Conservation (phyloP, 2,797 vertebrate species). For the Xyrichtys novacula region DNA sequence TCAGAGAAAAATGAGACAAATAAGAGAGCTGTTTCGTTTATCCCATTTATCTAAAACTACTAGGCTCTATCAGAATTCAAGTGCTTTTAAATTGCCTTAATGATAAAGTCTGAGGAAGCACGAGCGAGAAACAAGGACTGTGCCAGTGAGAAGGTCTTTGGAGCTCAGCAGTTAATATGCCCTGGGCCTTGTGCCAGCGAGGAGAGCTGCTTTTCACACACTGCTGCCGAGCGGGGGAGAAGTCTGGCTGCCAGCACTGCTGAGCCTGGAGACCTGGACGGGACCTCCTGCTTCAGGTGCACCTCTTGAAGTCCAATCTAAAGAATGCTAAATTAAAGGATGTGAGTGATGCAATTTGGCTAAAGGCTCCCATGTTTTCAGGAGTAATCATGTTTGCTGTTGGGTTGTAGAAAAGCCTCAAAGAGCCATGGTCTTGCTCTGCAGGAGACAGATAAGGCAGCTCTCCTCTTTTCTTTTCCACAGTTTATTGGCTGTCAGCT, state of each 20-base stretch:
- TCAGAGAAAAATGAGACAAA: slow-evolving; percentile 45
- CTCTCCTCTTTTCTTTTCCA: slow-evolving; percentile 46
- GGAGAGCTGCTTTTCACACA: slow-evolving; percentile 43
- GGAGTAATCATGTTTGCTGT: slow-evolving; percentile 55
- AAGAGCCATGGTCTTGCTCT: slow-evolving; percentile 54
- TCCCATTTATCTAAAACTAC: slow-evolving; percentile 69
- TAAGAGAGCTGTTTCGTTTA: slow-evolving; percentile 54
- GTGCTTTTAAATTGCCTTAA: slow-evolving; percentile 70
- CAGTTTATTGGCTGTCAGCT: slow-evolving; percentile 60
- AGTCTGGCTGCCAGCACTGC: slow-evolving; percentile 14
- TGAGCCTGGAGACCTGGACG: slow-evolving; percentile 34
- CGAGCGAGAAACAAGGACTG: slow-evolving; percentile 22
- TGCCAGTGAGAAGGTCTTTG: slow-evolving; percentile 56
- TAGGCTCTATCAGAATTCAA: slow-evolving; percentile 58
- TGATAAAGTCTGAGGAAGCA: slow-evolving; percentile 68
- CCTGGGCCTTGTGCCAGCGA: slow-evolving; percentile 59
- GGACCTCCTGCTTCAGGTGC: slow-evolving; percentile 25
- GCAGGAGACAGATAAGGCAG: slow-evolving; percentile 69
- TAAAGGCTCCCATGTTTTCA: slow-evolving; percentile 54
- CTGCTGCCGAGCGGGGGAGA: slow-evolving; percentile 35
- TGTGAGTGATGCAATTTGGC: slow-evolving; percentile 33
- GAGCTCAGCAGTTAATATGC: slow-evolving; percentile 69
- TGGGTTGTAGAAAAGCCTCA: slow-evolving; percentile 34
- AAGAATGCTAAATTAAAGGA: slow-evolving; percentile 56
- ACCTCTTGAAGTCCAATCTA: slow-evolving; percentile 39